These are phyloP conservation scores for Sorex maritimensis DNA, from an alignment of 2,797 vertebrate species.

Conservation along the genomic window DNA sequence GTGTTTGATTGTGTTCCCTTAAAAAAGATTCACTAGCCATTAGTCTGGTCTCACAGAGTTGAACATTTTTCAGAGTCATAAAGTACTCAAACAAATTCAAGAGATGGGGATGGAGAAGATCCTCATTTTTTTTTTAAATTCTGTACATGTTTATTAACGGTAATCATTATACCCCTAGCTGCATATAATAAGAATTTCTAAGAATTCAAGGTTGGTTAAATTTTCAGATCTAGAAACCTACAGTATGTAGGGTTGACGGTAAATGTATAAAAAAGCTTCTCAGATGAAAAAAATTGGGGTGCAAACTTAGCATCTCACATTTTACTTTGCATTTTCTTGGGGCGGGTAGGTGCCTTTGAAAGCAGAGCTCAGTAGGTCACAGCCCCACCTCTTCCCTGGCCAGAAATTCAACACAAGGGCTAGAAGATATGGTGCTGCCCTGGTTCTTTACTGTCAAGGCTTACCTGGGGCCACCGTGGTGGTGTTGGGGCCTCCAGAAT, in stretches of 20 bases:
- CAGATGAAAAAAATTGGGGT: not conserved
- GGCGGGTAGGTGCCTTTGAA: too few relatives aligned
- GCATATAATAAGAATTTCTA: not conserved
- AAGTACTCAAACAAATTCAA: not conserved
- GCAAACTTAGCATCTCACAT: not conserved
- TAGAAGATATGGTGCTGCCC: too few relatives aligned
- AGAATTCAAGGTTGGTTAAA: not conserved
- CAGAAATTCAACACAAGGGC: too few relatives aligned
- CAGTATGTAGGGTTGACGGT: not conserved
- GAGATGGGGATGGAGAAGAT: not conserved
- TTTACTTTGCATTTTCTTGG: constrained; percentile 39
- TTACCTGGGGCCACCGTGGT: too few relatives aligned
- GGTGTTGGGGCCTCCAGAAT: too few relatives aligned
- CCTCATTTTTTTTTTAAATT: not conserved
- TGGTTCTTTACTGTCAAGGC: too few relatives aligned
- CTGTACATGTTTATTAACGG: not conserved
- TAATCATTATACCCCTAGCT: not conserved
- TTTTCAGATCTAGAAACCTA: not conserved
- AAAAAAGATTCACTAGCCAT: not conserved
- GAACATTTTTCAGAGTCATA: not conserved
- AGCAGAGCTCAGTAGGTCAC: too few relatives aligned
- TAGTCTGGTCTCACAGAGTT: not conserved
- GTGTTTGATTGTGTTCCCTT: not conserved
- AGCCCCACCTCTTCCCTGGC: too few relatives aligned
- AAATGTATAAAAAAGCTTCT: not conserved